phyloP scores from a whole-genome alignment of 2,113 vertebrate genomes.

The Eurypyga helias region DNA sequence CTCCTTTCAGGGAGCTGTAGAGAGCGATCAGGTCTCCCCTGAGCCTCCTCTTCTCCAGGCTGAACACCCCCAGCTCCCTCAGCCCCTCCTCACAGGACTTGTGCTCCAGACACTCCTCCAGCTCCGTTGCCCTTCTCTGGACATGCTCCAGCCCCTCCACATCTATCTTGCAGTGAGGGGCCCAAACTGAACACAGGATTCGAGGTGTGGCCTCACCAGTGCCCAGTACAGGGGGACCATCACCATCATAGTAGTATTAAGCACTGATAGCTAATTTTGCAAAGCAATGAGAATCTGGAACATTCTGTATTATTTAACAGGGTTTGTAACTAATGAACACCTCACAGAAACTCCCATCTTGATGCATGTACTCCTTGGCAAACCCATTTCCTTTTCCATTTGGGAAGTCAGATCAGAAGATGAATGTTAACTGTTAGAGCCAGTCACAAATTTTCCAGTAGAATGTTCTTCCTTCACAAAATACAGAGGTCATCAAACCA shows the following conservation, averaged over 20 bases:
- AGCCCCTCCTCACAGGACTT: background rate
- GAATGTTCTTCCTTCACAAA: background rate
- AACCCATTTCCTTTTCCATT: background rate
- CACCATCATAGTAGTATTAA: background rate
- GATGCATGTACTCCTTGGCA: background rate
- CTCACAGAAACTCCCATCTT: background rate
- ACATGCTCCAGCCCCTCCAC: background rate
- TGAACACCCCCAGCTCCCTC: background rate
- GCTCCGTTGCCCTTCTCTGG: background rate
- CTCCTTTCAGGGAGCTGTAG: background rate
- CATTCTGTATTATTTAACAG: background rate
- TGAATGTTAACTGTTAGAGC: background rate
- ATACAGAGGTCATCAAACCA: background rate
- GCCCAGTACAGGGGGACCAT: accelerated
- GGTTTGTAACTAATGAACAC: background rate
- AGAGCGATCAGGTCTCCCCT: background rate
- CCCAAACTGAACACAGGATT: background rate
- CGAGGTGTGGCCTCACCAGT: background rate
- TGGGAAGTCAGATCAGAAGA: background rate
- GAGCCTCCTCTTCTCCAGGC: background rate
- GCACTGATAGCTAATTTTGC: background rate
- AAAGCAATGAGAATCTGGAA: background rate
- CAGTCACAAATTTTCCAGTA: background rate
- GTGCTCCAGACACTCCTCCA: background rate
- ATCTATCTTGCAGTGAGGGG: background rate